A percentile compares a stretch with the other conserved stretches of the same genome.
These are phyloP conservation scores for Takifugu flavidus DNA, from an alignment of 2,113 vertebrate genomes.

Conservation along the genomic window DNA sequence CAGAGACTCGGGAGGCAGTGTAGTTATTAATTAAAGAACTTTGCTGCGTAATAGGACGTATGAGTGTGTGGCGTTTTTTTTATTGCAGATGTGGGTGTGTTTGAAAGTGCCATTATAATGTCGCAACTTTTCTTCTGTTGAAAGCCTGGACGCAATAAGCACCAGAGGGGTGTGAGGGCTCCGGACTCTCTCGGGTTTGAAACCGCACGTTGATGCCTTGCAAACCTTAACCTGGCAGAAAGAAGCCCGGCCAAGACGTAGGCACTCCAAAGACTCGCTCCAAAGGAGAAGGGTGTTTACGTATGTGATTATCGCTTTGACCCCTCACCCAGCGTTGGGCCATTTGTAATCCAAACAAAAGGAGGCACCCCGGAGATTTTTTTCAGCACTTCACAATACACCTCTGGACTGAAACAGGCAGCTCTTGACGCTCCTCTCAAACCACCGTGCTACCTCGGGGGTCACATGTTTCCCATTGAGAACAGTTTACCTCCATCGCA, in stretches of 20 bases:
- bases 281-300: slow-evolving; percentile 62
- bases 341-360: slow-evolving; percentile 71
- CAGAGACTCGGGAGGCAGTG: slow-evolving; percentile 62
- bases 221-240: slow-evolving; percentile 63
- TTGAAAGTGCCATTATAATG: slow-evolving; percentile 40
- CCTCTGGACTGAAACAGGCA: slow-evolving; percentile 38
- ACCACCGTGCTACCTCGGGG: slow-evolving; percentile 52
- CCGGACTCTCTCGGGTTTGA: slow-evolving; percentile 8
- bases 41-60: slow-evolving; percentile 8
- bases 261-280: slow-evolving; percentile 31
- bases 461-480: slow-evolving; percentile 77
- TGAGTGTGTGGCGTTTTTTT: slow-evolving; percentile 15
- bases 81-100: slow-evolving; percentile 31
- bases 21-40: slow-evolving; percentile 68
- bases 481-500: slow-evolving; percentile 71
- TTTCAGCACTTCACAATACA: slow-evolving; percentile 29
- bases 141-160: slow-evolving; percentile 38
- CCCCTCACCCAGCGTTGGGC: slow-evolving; percentile 53
- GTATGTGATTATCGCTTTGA: slow-evolving; percentile 71
- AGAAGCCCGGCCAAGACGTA: slow-evolving; percentile 44
- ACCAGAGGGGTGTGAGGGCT: not conserved
- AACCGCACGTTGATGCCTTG: slow-evolving; percentile 37
- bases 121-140: slow-evolving; percentile 39
- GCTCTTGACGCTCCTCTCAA: slow-evolving; percentile 31
- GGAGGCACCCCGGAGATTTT: slow-evolving; percentile 50